Conservation (phyloP, 2,888 invertebrate genomes). For the Pogonocherus hispidulus region DNA sequence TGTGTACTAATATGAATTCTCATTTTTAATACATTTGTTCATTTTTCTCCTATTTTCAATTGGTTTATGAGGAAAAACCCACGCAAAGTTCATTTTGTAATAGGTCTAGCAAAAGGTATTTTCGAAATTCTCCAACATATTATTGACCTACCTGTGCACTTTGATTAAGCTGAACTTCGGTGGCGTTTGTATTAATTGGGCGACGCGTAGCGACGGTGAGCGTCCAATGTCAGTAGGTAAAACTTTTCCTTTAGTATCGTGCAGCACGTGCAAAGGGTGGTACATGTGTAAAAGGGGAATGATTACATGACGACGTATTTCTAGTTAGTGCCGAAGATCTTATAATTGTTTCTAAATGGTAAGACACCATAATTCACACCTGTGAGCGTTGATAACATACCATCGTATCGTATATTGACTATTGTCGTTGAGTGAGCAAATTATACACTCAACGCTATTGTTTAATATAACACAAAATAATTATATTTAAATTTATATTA, state of each 20-base stretch:
- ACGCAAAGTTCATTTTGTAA: not conserved
- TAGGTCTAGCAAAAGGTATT: not conserved
- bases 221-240: constrained; percentile 45
- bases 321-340: not conserved
- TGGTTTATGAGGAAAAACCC: not conserved
- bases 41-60: too few relatives aligned
- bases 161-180: constrained; percentile 15
- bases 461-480: too few relatives aligned
- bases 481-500: too few relatives aligned
- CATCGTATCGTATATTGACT: too few relatives aligned
- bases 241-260: constrained; percentile 25
- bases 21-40: too few relatives aligned
- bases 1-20: too few relatives aligned
- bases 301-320: constrained; percentile 7
- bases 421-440: too few relatives aligned
- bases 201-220: constrained; percentile 53
- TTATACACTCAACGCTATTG: too few relatives aligned
- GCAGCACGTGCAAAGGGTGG: constrained; percentile 26
- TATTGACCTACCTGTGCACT: constrained; percentile 10
- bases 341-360: constrained; percentile 9
- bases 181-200: constrained; percentile 53
- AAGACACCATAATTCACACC: not conserved
- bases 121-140: not conserved
- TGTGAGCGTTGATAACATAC: too few relatives aligned
- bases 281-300: not conserved